A percentile compares a stretch with the other conserved stretches of the same genome.
Evolutionary conservation across 2,888 invertebrate genomes (phyloP).

Genomic region (Sinhomidia bicolor): DNA sequence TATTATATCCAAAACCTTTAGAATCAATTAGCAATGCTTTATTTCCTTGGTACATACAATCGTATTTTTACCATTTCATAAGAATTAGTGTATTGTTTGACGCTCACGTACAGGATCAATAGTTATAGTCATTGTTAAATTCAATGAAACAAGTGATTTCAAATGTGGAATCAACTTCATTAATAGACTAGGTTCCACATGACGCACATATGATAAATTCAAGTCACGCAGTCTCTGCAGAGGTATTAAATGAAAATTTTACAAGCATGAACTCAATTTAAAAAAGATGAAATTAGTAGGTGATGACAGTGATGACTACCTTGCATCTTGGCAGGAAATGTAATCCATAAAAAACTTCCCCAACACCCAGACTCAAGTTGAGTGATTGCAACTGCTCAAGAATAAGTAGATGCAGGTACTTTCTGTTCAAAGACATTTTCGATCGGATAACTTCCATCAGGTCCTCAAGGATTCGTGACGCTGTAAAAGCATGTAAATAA

Average conservation of each 20-base stretch:
- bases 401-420: slow-evolving; percentile 80
- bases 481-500: too few relatives aligned
- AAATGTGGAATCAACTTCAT: slow-evolving; percentile 80
- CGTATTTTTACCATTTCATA: too few relatives aligned
- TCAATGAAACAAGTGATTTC: slow-evolving; percentile 80
- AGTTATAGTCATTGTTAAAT: slow-evolving; percentile 81
- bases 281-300: neutral
- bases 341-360: slow-evolving; percentile 80
- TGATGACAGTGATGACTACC: slow-evolving; percentile 70
- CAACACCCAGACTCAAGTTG: slow-evolving; percentile 80
- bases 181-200: slow-evolving; percentile 80
- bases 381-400: slow-evolving; percentile 80
- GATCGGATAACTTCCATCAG: slow-evolving; percentile 80
- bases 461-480: slow-evolving; percentile 80
- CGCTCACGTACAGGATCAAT: slow-evolving; percentile 81
- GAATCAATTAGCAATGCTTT: neutral
- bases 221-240: slow-evolving; percentile 79
- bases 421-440: slow-evolving; percentile 79
- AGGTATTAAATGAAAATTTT: slow-evolving; percentile 2
- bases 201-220: slow-evolving; percentile 81
- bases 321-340: slow-evolving; percentile 80
- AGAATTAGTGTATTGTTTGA: neutral
- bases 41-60: neutral
- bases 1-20: slow-evolving; percentile 81
- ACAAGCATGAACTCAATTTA: neutral